A percentile compares a stretch with the other conserved stretches of the same genome.
phyloP scores from a whole-genome alignment of 2,888 invertebrate species.

The Leptodirus hochenwartii region DNA sequence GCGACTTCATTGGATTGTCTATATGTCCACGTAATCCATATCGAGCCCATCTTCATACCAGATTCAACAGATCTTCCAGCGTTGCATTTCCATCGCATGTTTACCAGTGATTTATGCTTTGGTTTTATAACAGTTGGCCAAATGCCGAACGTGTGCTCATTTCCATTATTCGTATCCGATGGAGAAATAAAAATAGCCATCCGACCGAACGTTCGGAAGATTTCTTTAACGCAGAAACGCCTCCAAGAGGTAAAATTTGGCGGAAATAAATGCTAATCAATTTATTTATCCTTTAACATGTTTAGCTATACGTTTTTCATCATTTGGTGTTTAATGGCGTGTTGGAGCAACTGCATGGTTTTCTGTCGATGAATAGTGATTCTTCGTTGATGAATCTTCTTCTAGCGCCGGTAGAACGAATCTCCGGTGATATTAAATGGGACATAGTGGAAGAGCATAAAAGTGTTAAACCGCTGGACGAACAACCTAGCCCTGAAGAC shows the following conservation, averaged over 20 bases:
- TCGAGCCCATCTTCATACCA: no score
- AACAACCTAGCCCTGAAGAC: slow-evolving; percentile 31
- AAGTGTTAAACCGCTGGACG: slow-evolving; percentile 24
- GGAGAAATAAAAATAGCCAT: slow-evolving; percentile 38
- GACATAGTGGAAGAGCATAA: slow-evolving; percentile 30
- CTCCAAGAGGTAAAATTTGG: no score
- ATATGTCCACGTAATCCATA: no score
- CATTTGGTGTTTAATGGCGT: slow-evolving; percentile 60
- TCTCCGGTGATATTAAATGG: slow-evolving; percentile 38
- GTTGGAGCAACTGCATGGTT: slow-evolving; percentile 41
- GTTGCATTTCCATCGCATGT: no score
- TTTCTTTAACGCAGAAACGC: no score
- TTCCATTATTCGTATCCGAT: slow-evolving; percentile 54
- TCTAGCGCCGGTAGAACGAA: slow-evolving; percentile 7
- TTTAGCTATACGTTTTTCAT: no score
- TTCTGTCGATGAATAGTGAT: slow-evolving; percentile 37
- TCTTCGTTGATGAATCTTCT: slow-evolving; percentile 31
- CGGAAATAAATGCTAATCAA: no score
- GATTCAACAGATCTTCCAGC: no score
- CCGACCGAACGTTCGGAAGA: no score
- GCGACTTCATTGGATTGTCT: no score
- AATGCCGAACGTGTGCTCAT: slow-evolving; percentile 36
- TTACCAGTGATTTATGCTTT: slow-evolving; percentile 33
- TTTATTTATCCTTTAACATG: no score
- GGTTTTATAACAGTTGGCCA: slow-evolving; percentile 41